Percentiles rank a stretch among this genome's conserved stretches.
These are phyloP conservation scores for Eupristina koningsbergeri DNA, from an alignment of 1,140 invertebrate genomes.

Conservation along the genomic window DNA sequence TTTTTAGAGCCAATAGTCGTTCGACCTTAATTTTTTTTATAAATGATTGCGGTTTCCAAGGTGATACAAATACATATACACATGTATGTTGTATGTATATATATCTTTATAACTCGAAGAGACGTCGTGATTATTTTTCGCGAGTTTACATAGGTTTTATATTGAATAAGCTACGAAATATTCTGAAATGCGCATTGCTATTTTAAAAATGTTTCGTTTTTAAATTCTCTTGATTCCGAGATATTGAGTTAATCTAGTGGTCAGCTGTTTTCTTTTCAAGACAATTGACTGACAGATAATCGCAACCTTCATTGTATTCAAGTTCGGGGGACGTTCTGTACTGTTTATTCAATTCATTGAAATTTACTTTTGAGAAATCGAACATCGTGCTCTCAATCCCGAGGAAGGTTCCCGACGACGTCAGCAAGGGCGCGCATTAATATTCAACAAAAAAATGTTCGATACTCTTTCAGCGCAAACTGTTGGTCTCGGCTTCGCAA, in stretches of 20 bases:
- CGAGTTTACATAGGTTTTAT: not conserved
- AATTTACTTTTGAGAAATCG: not conserved
- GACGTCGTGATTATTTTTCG: not conserved
- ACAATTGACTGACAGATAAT: not conserved
- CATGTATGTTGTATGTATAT: too few species aligned
- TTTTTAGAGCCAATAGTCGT: not conserved
- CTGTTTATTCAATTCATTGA: not conserved
- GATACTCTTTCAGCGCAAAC: constrained; percentile 18
- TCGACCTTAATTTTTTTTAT: not conserved
- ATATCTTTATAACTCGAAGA: too few species aligned
- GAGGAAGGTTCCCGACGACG: not conserved
- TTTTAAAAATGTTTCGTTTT: not conserved
- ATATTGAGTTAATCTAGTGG: too few species aligned
- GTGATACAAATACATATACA: not conserved
- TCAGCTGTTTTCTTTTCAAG: not conserved
- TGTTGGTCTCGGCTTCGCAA: constrained; percentile 13
- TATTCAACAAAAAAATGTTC: constrained; percentile 9
- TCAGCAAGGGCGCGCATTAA: not conserved
- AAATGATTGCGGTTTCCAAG: not conserved
- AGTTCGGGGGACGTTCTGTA: not conserved
- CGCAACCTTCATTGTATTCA: not conserved
- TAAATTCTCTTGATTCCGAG: not conserved
- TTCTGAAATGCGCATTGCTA: not conserved
- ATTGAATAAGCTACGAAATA: not conserved
- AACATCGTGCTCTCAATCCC: not conserved